A percentile compares a stretch with the other conserved stretches of the same genome.
Evolutionary conservation across 2,888 invertebrate species (phyloP).

Genomic region (Agrenia bidenticulata): DNA sequence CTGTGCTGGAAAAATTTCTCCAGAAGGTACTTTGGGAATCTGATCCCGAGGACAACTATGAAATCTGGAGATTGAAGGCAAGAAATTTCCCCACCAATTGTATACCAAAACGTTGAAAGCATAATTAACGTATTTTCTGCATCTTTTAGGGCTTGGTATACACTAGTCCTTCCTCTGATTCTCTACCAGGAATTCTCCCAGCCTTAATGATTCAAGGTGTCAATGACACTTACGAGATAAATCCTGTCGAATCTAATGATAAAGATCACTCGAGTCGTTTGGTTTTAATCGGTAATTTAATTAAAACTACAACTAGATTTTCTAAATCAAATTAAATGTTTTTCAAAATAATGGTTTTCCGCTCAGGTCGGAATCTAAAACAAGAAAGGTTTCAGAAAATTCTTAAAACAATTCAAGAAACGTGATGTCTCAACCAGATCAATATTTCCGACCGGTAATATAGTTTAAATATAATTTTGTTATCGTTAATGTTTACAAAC

Average conservation of each 20-base stretch:
- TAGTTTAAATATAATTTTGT: no score
- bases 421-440: background rate
- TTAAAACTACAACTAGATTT: background rate
- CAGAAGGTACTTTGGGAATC: conserved; percentile 48
- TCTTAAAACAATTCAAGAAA: conserved; percentile 7
- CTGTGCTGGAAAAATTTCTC: conserved; percentile 40
- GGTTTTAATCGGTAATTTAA: conserved; percentile 27
- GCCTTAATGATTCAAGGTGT: conserved; percentile 51
- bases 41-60: conserved; percentile 12
- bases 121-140: background rate
- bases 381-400: conserved; percentile 21
- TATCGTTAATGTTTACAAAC: no score
- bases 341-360: background rate
- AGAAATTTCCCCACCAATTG: background rate
- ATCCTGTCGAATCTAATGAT: conserved; percentile 18
- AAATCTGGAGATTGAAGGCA: conserved; percentile 43
- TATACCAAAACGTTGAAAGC: no score
- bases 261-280: conserved; percentile 18
- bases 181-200: background rate
- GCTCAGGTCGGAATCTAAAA: conserved; percentile 40
- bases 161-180: background rate
- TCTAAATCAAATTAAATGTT: background rate
- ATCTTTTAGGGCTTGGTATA: background rate
- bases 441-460: no score
- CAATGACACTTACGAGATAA: conserved; percentile 51